Evolutionary conservation across 2,797 vertebrate species (phyloP), one percentile per base, ranked within the genome.

Genomic region (Alouatta caraya): DNA sequence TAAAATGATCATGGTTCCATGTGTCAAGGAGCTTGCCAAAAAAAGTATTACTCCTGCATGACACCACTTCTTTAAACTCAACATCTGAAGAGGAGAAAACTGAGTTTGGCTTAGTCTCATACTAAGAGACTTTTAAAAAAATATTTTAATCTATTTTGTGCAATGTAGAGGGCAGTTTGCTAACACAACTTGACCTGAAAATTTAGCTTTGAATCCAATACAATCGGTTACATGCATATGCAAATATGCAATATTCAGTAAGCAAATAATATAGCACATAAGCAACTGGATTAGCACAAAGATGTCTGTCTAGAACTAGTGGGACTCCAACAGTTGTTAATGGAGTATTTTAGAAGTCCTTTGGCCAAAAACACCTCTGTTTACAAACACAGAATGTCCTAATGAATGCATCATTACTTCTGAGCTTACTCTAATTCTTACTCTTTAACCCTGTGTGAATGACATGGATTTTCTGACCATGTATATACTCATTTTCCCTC

Each of bases 71-170:
- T 85, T 93, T 89, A 85, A n/a, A 42, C 37, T 70, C 14, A 61
- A 26, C 22, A 92, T 93, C 70, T 94, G 70, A 94, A 95, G 48
- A 90, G 37, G 55, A 94, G 44, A 95, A 95, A 96, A 70, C 33
- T 72, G 59, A 59, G 33, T 92, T 80, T 83, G 92, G 37, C 46
- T 95, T 80, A 94, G 61, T 24, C 55, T 89, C 30, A 95, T 46
- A 48, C 21, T 55, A 55, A 55, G 8, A 55, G 52, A 55, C 52
- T 9, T n/a, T 8, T 12, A 33, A 59, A 59, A 17, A 46, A 5
- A 57, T 42, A 3, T 1, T 73, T 96, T 75, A 64, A 75, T 70
- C 86, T 28, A 46, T 84, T 94, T 93, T 75, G 5, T 22, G 24
- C 39, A 80, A 64, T 61, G 26, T 57, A 17, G 75, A 81, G 26